Percentiles rank a stretch among this genome's conserved stretches.
Conservation (phyloP, 2,888 invertebrate species). For the Aquatica leii region DNA sequence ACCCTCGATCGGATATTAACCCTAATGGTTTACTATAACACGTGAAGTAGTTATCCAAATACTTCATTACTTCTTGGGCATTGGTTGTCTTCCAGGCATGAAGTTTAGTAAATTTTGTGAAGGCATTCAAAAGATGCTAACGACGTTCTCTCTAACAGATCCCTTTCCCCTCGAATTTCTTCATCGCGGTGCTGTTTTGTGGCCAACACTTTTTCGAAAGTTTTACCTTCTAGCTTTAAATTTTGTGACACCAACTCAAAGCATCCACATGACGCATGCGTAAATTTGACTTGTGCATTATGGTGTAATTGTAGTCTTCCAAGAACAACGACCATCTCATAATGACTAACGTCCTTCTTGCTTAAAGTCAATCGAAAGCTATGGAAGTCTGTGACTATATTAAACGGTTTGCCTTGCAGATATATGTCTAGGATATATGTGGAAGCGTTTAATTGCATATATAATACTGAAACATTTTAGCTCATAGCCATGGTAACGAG, state of each 20-base stretch:
- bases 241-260: slow-evolving; percentile 2
- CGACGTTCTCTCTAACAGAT: not conserved
- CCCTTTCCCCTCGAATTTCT: not conserved
- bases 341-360: not conserved
- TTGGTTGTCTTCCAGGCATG: no score
- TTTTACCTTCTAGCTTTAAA: no score
- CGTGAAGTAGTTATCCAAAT: no score
- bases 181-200: no score
- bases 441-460: slow-evolving; percentile 1
- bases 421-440: not conserved
- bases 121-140: slow-evolving; percentile 12
- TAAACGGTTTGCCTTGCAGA: not conserved
- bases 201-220: no score
- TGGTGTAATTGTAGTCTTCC: not conserved
- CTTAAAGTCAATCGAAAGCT: slow-evolving; percentile 3
- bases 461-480: not conserved
- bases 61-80: no score
- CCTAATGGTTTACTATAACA: no score
- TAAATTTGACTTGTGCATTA: not conserved
- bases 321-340: slow-evolving; percentile 3
- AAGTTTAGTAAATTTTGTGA: no score
- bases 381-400: slow-evolving; percentile 1
- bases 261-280: slow-evolving; percentile 13
- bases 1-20: no score
- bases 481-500: not conserved